Conservation (phyloP, 2,797 vertebrate genomes). For the Alcedo atthis region DNA sequence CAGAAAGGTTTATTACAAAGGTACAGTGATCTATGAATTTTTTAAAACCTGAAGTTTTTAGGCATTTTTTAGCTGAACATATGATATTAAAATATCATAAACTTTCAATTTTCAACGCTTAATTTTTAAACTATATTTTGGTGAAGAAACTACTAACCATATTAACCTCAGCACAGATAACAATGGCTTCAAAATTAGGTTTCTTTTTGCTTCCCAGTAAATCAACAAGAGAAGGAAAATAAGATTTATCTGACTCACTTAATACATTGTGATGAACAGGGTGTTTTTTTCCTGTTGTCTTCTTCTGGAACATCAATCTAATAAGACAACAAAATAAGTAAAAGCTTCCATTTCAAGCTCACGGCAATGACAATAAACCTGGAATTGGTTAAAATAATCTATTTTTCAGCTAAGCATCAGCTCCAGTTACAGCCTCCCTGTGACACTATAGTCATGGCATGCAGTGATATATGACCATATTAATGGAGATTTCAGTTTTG, state of each 20-base stretch:
- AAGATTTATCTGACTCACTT: conserved; percentile 74
- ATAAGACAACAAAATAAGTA: conserved; percentile 18
- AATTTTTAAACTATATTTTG: neutral
- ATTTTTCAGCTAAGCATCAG: neutral
- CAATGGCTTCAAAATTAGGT: neutral
- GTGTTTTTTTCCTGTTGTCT: conserved; percentile 59
- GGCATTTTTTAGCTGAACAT: neutral
- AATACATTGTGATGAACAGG: conserved; percentile 44
- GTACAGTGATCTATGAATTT: neutral
- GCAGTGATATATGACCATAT: neutral
- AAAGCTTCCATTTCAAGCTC: neutral
- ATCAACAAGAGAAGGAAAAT: neutral
- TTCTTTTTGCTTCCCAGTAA: neutral
- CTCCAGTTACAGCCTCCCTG: neutral
- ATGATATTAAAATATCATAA: neutral
- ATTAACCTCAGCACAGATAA: neutral
- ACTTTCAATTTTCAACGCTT: neutral
- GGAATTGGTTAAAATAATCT: neutral
- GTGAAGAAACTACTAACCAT: neutral
- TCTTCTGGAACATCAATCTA: conserved; percentile 80
- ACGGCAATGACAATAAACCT: neutral
- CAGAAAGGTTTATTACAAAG: neutral
- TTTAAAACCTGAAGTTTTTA: neutral
- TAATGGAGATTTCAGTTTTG: neutral
- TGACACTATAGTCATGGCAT: neutral